Conservation (phyloP, 2,113 vertebrate genomes). For the Panurus biarmicus region DNA sequence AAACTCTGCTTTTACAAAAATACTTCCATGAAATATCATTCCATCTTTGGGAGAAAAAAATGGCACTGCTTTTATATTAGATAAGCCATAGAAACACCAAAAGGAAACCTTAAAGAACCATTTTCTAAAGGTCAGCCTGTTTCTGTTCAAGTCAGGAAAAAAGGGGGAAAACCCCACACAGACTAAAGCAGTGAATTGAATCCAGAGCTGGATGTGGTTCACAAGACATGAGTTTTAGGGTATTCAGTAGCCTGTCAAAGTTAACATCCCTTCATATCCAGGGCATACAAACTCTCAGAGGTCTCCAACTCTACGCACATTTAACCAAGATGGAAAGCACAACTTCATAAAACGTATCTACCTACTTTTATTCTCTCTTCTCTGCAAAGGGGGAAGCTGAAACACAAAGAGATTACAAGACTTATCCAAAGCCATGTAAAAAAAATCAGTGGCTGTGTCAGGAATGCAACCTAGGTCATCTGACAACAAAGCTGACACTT, state of each 20-base stretch:
- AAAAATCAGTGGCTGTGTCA: not conserved
- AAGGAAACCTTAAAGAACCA: not conserved
- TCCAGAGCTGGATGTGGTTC: not conserved
- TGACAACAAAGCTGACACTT: not conserved
- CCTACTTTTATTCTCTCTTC: not conserved
- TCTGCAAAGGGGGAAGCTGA: not conserved
- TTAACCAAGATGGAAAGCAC: not conserved
- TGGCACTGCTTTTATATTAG: not conserved
- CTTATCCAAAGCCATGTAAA: not conserved
- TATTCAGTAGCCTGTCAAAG: not conserved
- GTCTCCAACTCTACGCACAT: not conserved
- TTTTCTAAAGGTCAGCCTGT: not conserved
- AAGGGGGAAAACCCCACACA: rapidly evolving
- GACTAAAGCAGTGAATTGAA: not conserved
- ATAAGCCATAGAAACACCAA: not conserved
- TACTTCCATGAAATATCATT: not conserved
- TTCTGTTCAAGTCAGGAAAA: not conserved
- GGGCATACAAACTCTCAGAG: not conserved
- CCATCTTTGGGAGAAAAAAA: not conserved
- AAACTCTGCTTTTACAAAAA: not conserved
- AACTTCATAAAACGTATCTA: not conserved
- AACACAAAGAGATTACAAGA: not conserved
- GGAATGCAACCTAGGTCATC: not conserved
- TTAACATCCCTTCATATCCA: not conserved
- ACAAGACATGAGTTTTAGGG: not conserved